Base-by-base conservation (phyloP, 2,888 invertebrate genomes). In the Chalcosyrphus nemorum region DNA sequence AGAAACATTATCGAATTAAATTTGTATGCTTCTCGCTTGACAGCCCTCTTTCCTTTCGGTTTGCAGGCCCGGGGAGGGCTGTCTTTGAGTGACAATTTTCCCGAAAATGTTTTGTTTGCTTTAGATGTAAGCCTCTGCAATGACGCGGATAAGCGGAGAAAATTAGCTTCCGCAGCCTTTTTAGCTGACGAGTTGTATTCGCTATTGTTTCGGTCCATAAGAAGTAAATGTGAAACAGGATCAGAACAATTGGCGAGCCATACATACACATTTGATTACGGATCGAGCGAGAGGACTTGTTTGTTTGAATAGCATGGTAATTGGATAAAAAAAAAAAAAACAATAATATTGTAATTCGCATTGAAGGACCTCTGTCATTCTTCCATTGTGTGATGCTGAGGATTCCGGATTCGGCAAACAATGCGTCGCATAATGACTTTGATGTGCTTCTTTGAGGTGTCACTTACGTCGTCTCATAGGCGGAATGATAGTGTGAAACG, bases 101-200 rank as follows among this genome's bases (percentile, higher is more conserved):
- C 70, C 41, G 38, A 68, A 68, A 75, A 35, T 24, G 50, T 70
- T 56, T 72, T 77, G 61, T 82, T 78, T 77, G 70, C 66, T 63
- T 61, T 59, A 54, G 45, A 6, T 35, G 52, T 61, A 61, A 61
- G 71, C 43, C 45, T 59, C 35, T 38, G 72, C 71, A 75, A 72
- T 86, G 85, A 82, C 80, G 81, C 76, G 86, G 86, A 86, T 86
- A 86, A 86, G 86, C 86, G 86, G 78, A 86, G 78, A 86, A 86
- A 87, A 87, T 87, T 87, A 86, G 87, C 61, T 81, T 68, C 72
- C 56, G 72, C 61, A 84, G 47, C 57, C 76, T 38, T 70, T 71
- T 81, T 59, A 59, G 47, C 68, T 81, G 70, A 63, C 54, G 2
- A 15, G 29, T 19, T 35, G 57, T 24, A 24, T 74, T 74, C n/a